Base-by-base conservation (phyloP, 2,888 invertebrate species). In the Cryptosula pallasiana region DNA sequence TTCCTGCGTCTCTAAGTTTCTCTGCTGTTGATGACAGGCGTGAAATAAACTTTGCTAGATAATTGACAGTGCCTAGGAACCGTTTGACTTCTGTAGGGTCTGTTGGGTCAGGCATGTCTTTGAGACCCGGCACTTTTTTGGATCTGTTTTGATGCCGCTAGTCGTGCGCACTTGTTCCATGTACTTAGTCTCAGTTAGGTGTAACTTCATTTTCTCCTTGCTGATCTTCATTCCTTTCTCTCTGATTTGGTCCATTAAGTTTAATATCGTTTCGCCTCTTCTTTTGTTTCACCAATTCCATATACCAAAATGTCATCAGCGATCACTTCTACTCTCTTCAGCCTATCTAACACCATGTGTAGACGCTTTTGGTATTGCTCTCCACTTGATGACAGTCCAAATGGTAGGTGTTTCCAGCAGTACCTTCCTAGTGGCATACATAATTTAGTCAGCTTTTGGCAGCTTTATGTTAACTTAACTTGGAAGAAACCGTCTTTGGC, bases 391-490 rank as follows among this genome's bases (percentile, higher is more conserved):
- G 9, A 13, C 45, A 45, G 45, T 45, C 20, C 20, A 45, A 63
- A 63, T 3, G 63, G 63, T 34, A 63, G 16, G 20, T 32, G 27
- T 16, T 63, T 63, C 34, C 63, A 63, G 63, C 63, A 63, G 32
- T 63, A 63, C n/a, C 34, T 63, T 32, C 63, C 32, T 29, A 63
- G 32, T 5, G 63, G 29, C 32, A 32, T 63, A 5, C 32, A 63
- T 29, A 63, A 63, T 29, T 27, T 63, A 29, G 63, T 63, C 32
- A 63, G 34, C n/a, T 63, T 34, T 63, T 32, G 25, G 27, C 13
- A 63, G 20, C 32, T 32, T 27, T 63, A 27, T 16, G 5, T n/a
- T 45, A 45, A 45, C 45, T 45, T 63, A 13, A 63, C 32, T n/a
- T 32, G 63, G 13, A 20, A 63, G 32, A 63, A 63, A 13, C 63